Conservation (phyloP, 1,140 invertebrate genomes). For the Sycophaga agraensis region DNA sequence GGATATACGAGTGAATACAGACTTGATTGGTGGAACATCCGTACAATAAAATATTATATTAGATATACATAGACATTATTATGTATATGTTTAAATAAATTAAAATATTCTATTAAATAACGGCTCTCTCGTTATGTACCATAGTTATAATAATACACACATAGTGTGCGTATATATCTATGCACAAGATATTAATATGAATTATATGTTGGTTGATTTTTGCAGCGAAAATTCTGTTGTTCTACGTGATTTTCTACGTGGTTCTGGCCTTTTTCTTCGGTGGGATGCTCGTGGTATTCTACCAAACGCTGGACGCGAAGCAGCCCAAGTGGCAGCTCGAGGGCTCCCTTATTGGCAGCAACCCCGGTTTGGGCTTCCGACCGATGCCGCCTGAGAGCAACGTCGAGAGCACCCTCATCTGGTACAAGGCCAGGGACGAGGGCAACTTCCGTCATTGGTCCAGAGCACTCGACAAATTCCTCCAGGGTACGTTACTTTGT, state of each 20-base stretch:
- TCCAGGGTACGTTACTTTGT: conserved; percentile 72
- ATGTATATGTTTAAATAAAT: no score
- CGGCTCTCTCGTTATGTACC: no score
- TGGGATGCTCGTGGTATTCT: conserved; percentile 88
- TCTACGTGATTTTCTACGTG: conserved; percentile 92
- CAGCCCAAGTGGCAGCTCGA: conserved; percentile 85
- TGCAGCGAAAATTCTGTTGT: conserved; percentile 87
- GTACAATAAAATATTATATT: no score
- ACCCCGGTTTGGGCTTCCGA: conserved; percentile 92
- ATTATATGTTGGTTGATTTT: no score
- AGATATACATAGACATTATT: no score
- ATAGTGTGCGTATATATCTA: no score
- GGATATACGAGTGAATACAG: no score
- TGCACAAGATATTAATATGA: no score
- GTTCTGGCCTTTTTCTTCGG: conserved; percentile 87
- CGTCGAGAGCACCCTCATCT: conserved; percentile 91
- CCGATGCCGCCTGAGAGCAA: conserved; percentile 86
- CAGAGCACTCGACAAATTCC: conserved; percentile 70
- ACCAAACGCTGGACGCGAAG: conserved; percentile 83
- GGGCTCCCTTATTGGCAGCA: conserved; percentile 82
- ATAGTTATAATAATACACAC: no score
- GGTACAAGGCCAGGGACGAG: conserved; percentile 80
- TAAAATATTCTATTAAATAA: no score
- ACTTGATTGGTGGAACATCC: no score
- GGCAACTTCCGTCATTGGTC: conserved; percentile 81